Percentiles rank a stretch among this genome's conserved stretches.
Evolutionary conservation across 2,797 vertebrate genomes (phyloP).

Genomic region (Sandelia bainsii): DNA sequence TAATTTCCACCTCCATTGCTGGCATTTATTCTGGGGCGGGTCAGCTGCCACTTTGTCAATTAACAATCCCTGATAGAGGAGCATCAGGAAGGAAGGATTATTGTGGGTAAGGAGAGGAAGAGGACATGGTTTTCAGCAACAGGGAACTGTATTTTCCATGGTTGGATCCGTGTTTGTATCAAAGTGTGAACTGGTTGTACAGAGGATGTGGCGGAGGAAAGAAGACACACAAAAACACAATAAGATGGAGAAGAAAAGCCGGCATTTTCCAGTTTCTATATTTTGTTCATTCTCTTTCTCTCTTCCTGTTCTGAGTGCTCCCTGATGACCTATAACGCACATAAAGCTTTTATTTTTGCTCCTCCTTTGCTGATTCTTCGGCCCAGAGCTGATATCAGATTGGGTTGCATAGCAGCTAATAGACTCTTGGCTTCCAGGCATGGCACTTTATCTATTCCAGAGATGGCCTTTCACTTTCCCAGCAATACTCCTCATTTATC

Average conservation of each 20-base stretch:
- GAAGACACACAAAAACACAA: slow-evolving; percentile 55
- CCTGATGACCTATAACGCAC: slow-evolving; percentile 44
- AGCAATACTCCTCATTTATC: slow-evolving; percentile 60
- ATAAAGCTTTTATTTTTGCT: slow-evolving; percentile 54
- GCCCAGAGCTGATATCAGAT: slow-evolving; percentile 61
- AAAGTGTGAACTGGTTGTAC: slow-evolving; percentile 43
- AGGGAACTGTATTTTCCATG: slow-evolving; percentile 60
- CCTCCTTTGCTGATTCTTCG: slow-evolving; percentile 51
- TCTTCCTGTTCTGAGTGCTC: slow-evolving; percentile 30
- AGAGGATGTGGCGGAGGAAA: slow-evolving; percentile 64
- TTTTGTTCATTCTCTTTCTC: slow-evolving; percentile 38
- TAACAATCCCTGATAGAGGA: slow-evolving; percentile 33
- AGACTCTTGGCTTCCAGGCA: slow-evolving; percentile 62
- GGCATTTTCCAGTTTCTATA: slow-evolving; percentile 46
- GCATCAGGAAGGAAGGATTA: slow-evolving; percentile 67
- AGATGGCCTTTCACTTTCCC: slow-evolving; percentile 58
- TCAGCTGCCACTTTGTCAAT: slow-evolving; percentile 15
- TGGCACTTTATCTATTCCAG: slow-evolving; percentile 60
- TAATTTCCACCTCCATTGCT: no score
- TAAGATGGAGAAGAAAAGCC: slow-evolving; percentile 32
- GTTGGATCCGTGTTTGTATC: slow-evolving; percentile 55
- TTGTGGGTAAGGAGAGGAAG: slow-evolving; percentile 52
- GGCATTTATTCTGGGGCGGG: no score
- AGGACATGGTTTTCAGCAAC: slow-evolving; percentile 44
- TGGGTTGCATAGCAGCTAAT: slow-evolving; percentile 51